Conservation (phyloP, 2,888 invertebrate genomes). For the Lymantria monacha region DNA sequence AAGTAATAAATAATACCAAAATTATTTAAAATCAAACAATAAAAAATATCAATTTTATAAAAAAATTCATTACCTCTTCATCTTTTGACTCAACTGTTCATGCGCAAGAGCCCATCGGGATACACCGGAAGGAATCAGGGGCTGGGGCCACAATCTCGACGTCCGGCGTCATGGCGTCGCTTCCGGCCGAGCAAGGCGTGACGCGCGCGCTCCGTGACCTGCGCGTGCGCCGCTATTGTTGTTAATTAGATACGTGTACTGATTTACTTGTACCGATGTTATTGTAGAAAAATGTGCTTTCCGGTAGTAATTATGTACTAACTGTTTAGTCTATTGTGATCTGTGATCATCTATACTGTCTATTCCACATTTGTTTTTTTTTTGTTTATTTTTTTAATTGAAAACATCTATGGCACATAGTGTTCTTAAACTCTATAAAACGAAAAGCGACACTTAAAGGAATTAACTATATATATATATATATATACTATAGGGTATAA, state of each 20-base stretch:
- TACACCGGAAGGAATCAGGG: conserved; percentile 79
- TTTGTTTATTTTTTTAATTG: too few relatives aligned
- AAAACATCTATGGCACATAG: too few relatives aligned
- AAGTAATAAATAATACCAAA: not conserved
- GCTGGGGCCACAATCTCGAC: conserved; percentile 75
- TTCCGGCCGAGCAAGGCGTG: conserved; percentile 60
- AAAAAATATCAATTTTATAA: not conserved
- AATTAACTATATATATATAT: too few relatives aligned
- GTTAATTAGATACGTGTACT: conserved; percentile 35
- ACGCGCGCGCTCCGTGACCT: conserved; percentile 60
- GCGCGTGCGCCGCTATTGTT: conserved; percentile 62
- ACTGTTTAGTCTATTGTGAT: not conserved
- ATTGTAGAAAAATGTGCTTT: conserved; percentile 29
- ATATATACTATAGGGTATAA: too few relatives aligned
- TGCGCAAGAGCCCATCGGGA: conserved; percentile 37
- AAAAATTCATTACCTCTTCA: conserved; percentile 18
- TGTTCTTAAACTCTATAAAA: too few relatives aligned
- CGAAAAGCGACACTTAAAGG: too few relatives aligned
- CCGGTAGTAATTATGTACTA: conserved; percentile 23
- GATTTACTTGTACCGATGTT: conserved; percentile 27
- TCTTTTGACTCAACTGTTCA: conserved; percentile 20
- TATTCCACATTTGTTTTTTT: too few relatives aligned
- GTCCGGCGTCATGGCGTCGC: conserved; percentile 68
- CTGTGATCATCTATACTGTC: not conserved
- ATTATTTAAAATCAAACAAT: not conserved